Evolutionary conservation across 2,888 invertebrate species (phyloP).

Genomic region (Ectropis crepuscularia): DNA sequence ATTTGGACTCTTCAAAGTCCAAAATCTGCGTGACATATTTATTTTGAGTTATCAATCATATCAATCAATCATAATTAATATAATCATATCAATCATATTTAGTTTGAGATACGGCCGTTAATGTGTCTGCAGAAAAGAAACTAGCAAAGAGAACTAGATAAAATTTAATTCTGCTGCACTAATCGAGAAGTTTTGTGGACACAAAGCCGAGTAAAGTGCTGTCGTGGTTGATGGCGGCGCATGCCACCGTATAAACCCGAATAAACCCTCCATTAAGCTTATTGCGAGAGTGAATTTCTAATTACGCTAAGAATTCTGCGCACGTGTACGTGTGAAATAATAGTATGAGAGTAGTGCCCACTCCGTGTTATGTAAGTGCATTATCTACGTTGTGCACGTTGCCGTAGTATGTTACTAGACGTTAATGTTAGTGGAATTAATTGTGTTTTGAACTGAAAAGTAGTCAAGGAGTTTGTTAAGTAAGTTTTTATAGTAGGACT

Average conservation of each 20-base stretch:
- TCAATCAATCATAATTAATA: no score
- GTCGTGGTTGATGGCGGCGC: background rate
- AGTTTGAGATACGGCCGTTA: no score
- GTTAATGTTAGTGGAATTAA: background rate
- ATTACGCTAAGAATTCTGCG: slow-evolving; percentile 49
- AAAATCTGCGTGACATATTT: no score
- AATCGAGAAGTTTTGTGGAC: background rate
- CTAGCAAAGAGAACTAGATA: no score
- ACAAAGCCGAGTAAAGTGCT: background rate
- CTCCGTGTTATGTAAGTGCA: slow-evolving; percentile 24
- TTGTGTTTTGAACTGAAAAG: background rate
- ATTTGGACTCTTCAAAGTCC: no score
- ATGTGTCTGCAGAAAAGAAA: no score
- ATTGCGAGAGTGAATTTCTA: slow-evolving; percentile 55
- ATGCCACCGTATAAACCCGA: background rate
- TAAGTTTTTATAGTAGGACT: no score
- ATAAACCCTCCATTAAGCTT: slow-evolving; percentile 48
- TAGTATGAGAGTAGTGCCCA: slow-evolving; percentile 28
- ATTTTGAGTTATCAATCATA: no score
- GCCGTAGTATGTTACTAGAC: background rate
- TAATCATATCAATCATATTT: no score
- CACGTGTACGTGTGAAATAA: slow-evolving; percentile 44
- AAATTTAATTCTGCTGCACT: no score
- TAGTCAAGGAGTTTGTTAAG: no score
- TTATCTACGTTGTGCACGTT: slow-evolving; percentile 10